Base-by-base conservation (phyloP, 2,888 invertebrate genomes). In the Trissoscelio sp. region DNA sequence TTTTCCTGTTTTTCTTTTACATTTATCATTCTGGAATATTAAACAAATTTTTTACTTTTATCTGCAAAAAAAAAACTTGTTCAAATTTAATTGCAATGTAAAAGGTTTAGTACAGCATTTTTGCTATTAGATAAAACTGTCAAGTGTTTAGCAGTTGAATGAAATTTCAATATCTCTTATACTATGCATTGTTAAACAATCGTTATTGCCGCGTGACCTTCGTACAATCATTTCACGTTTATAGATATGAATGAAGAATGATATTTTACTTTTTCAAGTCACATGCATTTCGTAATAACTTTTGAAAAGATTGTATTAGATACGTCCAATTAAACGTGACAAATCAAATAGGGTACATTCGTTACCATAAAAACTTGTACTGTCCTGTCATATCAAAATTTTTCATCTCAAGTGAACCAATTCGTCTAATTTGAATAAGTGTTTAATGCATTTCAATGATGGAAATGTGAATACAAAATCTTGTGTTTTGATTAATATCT, bases 271-370 rank as follows among this genome's bases (percentile, higher is more conserved):
- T 62, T 58, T 62, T 46, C 31, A 12, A 44, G 62, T 44, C 24
- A 28, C 28, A 9, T 12, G 31, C 18, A 11, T 62, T 46, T 62
- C 46, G 12, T 62, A 46, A 62, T 39, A 39, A 39, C 6, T 34
- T 7, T 34, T 5, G 11, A 34, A 34, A 34, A 34, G 34, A 34
- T 39, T 42, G 39, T 20, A 58, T 42, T 58, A 60, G 44, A 28
- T 14, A 60, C 60, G 60, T 60, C 28, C 60, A 60, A 60, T 60
- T 60, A 39, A 60, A 60, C 42, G 16, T 60, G 60, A 60, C 60
- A 39, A 60, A 60, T 44, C 44, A 44, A 42, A 44, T 28, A 14
- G 28, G 4, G 11, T 37, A 60, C 42, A 16, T 22, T 22, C 11
- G 44, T 58, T 20, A 2, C 22, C 7, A n/a, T 16, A 39, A 58